Evolutionary conservation across 2,797 vertebrate species (phyloP).

Genomic region (Coendou prehensilis): DNA sequence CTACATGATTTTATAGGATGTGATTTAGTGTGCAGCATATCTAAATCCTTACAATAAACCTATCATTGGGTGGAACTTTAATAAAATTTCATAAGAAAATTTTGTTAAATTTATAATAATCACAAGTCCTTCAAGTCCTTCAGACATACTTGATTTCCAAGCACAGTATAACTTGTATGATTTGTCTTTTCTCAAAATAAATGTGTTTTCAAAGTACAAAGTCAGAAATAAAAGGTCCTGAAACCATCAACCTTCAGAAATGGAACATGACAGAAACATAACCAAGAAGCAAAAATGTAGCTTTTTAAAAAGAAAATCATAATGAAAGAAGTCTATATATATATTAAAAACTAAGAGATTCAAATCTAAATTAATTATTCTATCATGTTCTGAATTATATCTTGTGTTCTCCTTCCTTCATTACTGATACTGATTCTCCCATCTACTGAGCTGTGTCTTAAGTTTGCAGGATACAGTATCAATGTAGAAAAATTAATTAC

Average conservation of each 20-base stretch:
- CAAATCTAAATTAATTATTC: neutral
- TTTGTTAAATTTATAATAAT: conserved; percentile 19
- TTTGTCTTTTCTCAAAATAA: conserved; percentile 28
- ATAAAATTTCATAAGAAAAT: conserved; percentile 14
- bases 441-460: neutral
- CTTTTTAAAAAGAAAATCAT: neutral
- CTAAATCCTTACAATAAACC: neutral
- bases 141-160: conserved; percentile 16
- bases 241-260: conserved; percentile 18
- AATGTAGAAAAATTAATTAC: neutral
- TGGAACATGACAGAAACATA: neutral
- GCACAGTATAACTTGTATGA: neutral
- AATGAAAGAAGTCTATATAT: neutral
- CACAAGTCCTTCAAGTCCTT: conserved; percentile 3
- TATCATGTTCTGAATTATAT: neutral
- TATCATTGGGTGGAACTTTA: neutral
- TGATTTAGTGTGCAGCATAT: neutral
- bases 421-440: neutral
- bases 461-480: neutral
- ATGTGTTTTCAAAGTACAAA: conserved; percentile 21
- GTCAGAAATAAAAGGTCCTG: conserved; percentile 29
- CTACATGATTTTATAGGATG: neutral
- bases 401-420: neutral
- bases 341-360: neutral
- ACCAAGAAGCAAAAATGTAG: neutral